Percentiles rank a stretch among this genome's conserved stretches.
Conservation (phyloP, 2,797 vertebrate genomes). For the Picus viridis region DNA sequence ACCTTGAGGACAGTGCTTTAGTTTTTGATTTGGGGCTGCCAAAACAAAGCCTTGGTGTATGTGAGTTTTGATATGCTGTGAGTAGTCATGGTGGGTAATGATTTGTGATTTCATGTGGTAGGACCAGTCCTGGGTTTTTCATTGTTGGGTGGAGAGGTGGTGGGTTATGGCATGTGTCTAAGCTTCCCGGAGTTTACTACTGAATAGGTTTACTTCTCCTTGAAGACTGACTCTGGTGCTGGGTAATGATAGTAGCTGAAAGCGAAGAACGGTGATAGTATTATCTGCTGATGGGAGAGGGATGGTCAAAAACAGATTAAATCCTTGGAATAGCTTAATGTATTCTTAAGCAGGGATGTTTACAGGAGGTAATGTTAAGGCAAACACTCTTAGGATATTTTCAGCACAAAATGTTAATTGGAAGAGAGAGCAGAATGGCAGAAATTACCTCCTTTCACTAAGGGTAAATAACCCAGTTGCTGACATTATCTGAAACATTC, state of each 20-base stretch:
- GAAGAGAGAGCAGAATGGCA: background rate
- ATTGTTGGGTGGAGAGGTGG: background rate
- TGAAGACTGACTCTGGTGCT: constrained; percentile 34
- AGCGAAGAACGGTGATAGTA: constrained; percentile 48
- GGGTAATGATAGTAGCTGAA: constrained; percentile 17
- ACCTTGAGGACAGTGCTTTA: background rate
- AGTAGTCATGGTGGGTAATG: background rate
- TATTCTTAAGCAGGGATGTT: constrained; percentile 17
- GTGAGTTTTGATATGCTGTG: background rate
- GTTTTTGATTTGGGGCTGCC: background rate
- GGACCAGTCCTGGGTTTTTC: background rate
- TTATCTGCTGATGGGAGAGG: constrained; percentile 39
- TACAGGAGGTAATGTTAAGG: background rate
- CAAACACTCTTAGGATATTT: background rate
- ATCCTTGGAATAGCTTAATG: constrained; percentile 21
- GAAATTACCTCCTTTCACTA: background rate
- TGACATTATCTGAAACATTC: background rate
- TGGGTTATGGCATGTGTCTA: background rate
- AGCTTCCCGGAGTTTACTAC: background rate
- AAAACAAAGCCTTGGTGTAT: background rate
- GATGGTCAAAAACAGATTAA: background rate
- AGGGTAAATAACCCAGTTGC: background rate
- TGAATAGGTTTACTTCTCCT: background rate
- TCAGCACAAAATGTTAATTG: background rate
- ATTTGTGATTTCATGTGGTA: background rate